Base-by-base conservation (phyloP, 2,113 vertebrate genomes). In the Eptesicus fuscus region DNA sequence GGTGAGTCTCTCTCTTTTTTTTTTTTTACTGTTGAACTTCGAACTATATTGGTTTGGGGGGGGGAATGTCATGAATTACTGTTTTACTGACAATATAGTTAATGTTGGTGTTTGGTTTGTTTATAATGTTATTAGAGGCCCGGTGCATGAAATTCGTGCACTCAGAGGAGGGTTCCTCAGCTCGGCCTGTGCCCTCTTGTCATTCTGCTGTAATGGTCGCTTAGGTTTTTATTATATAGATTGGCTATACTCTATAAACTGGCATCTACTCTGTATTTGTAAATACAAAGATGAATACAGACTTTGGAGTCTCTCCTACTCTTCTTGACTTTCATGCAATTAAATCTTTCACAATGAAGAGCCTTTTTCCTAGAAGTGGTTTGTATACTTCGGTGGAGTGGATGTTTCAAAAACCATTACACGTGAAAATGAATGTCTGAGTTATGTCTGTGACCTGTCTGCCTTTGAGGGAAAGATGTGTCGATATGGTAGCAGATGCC, bases 281-380 rank as follows among this genome's bases (percentile, higher is more conserved):
- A 83, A 88, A 92, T 59, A 89, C 35, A 53, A 73, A 69, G 49
- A 44, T 53, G 73, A 92, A 80, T 47, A 76, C 49, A 88, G 96
- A 95, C 95, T 95, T 96, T 95, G 63, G 94, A 96, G 85, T 97
- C 88, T 77, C 91, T 53, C 95, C 73, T n/a, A 77, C 71, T 95
- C 96, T 97, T 95, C 93, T 96, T 13, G 7, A 74, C 94, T 93
- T 97, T 94, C 85, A 40, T 98, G 96, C 96, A 98, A 96, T 97
- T 95, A 96, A 95, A 96, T 85, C 76, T 96, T 98, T 97, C 87
- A 90, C 91, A 95, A n/a, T 78, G 82, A 98, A 98, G 98, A 98
- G 98, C 98, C 98, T 98, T 97, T 98, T 98, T 98, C 96, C 96
- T 97, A 83, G 32, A 97, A 97, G 96, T 97, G 97, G 83, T 95